Evolutionary conservation across 2,113 vertebrate species (phyloP), one percentile per base, ranked within the genome.

Genomic region (Euleptes europaea): DNA sequence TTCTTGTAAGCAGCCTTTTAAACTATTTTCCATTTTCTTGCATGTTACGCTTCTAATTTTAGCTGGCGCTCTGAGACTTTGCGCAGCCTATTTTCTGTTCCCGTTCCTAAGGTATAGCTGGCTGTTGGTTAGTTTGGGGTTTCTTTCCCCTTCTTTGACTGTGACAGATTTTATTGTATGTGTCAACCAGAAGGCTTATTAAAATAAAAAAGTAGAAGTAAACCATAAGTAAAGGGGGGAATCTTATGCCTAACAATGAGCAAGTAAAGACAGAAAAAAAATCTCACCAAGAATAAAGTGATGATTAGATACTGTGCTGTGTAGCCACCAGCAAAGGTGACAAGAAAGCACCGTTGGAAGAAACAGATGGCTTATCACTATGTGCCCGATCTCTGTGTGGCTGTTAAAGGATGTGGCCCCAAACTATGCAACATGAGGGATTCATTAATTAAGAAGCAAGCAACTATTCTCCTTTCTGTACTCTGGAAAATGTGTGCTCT

Each of bases 381-480:
- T 76, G 54, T 54, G 75, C 40, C 33, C 69, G 44, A 85, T 80
- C 42, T 63, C 54, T 79, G 66, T 85, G 77, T 73, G 40, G 54
- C 51, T 60, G 67, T 57, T 51, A 81, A 28, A 60, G 75, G 80
- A 83, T 2, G 31, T 60, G 77, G 2, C 38, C 0, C 0, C 15
- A 84, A 92, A 90, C 82, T 60, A 72, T 84, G 3, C 42, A 87
- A 38, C 54, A 23, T 85, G 77, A 85, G 84, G 54, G 77, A 73
- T 85, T 79, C 84, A 80, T 85, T 85, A 85, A 85, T 80, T 85
- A 85, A 85, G 69, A 80, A 73, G 67, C 67, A 85, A 80, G 54
- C 67, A 33, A 80, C 67, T 28, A 51, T 85, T 80, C 51, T 79
- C 54, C 54, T 63, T 79, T 65, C 51, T 26, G 42, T 49, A 11